Base-by-base conservation (phyloP, 1,140 invertebrate species). In the Chironomus tepperi region DNA sequence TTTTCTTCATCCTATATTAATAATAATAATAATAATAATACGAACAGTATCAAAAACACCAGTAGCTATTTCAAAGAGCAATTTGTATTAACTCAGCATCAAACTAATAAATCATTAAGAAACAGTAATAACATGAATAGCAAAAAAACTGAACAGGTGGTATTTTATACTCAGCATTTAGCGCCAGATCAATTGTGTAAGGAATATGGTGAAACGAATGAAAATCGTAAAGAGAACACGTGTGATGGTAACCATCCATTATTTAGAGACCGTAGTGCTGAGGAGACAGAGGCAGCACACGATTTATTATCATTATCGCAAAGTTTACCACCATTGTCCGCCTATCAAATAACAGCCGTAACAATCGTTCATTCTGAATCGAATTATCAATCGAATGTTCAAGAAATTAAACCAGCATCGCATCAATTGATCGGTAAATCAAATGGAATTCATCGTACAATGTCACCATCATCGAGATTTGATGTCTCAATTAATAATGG, bases 261-360 rank as follows among this genome's bases (percentile, higher is more conserved):
- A 75, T 88, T 87, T 75, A 84, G 86, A 9, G 84, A 87, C 73
- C 85, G 89, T 75, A 91, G 90, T 73, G 86, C 89, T 1, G 92
- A 91, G 77, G 93, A 94, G 79, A 93, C 91, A 1, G 92, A 93
- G 83, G 92, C 91, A 5, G 93, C 93, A 0, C 92, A 93, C 78
- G 92, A 93, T 79, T 84, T 94, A n/a, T 82, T 94, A 15, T 93
- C 93, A 75, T 83, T 94, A 10, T 92, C 91, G 2, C 87, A 92
- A 74, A 92, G 91, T 57, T 79, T 93, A 74, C 92, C 91, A 0
- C 91, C 91, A 0, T 82, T 93, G 10, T 88, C 89, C 34, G 88
- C 88, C 0, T 89, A 89, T 0, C 86, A 87, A 70, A 86, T 89
- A 0, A 70, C 65, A 16, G 65, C 65, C 74, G 85, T 87, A 16